Evolutionary conservation across 2,888 invertebrate species (phyloP).

Genomic region (Mayetiola destructor): DNA sequence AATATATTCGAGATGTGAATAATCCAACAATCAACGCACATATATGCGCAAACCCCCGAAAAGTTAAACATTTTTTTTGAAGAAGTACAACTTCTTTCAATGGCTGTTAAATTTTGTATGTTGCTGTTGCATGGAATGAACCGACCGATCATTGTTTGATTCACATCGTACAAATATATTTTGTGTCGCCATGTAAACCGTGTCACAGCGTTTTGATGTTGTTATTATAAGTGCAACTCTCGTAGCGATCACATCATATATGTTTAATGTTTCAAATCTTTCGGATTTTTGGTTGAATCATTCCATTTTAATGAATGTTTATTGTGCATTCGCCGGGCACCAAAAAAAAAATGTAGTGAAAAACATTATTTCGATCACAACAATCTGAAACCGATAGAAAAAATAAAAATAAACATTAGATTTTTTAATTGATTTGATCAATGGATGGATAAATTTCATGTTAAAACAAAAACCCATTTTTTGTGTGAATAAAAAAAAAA

Average conservation of each 20-base stretch:
- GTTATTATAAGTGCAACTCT: conserved; percentile 7
- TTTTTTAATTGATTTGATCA: background rate
- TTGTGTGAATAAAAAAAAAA: background rate
- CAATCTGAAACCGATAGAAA: background rate
- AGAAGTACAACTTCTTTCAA: background rate
- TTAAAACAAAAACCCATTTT: background rate
- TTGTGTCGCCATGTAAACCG: conserved; percentile 1
- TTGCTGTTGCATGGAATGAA: no score
- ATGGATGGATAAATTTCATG: background rate
- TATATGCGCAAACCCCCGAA: background rate
- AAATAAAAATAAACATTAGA: background rate
- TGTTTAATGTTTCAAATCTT: background rate
- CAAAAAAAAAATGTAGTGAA: background rate
- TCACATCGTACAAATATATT: background rate
- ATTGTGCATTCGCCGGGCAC: background rate
- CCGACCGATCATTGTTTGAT: conserved; percentile 1
- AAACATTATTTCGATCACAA: background rate
- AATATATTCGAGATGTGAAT: no score
- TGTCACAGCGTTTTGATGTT: background rate
- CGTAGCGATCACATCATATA: conserved; percentile 1
- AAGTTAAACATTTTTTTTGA: background rate
- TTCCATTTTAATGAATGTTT: background rate
- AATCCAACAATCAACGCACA: background rate
- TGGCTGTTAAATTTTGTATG: background rate
- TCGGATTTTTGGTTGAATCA: background rate